Percentiles rank a stretch among this genome's conserved stretches.
These are phyloP conservation scores for Heliothis peltigera DNA, from an alignment of 2,888 invertebrate genomes.

Conservation along the genomic window DNA sequence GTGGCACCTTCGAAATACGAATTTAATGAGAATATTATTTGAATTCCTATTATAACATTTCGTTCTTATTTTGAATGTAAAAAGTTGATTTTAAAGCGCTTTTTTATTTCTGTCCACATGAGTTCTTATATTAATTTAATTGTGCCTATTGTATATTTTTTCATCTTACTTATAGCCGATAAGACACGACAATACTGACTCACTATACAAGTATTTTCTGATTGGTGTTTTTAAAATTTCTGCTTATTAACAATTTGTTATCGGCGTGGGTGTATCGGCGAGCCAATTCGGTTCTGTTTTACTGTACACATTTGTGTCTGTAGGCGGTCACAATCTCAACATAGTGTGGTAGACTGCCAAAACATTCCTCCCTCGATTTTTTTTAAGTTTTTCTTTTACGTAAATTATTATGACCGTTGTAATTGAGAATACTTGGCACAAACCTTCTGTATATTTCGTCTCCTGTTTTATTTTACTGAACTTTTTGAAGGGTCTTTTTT, in stretches of 20 bases:
- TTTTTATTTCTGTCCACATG: background rate
- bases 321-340: background rate
- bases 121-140: background rate
- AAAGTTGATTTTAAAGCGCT: background rate
- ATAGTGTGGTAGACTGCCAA: constrained; percentile 21
- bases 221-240: background rate
- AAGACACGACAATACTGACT: no score
- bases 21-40: background rate
- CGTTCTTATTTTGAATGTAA: background rate
- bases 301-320: background rate
- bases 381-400: constrained; percentile 8
- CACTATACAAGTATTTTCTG: no score
- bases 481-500: no score
- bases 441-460: background rate
- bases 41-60: background rate
- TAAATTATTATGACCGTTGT: constrained; percentile 8
- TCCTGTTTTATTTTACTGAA: background rate
- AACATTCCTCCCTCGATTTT: constrained; percentile 5
- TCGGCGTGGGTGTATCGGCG: no score
- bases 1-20: background rate
- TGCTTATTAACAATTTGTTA: background rate
- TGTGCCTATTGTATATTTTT: background rate
- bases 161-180: no score
- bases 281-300: no score
- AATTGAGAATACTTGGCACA: constrained; percentile 21